Percentiles rank a stretch among this genome's conserved stretches.
These are phyloP conservation scores for Diabrotica balteata DNA, from an alignment of 2,888 invertebrate species.

Conservation along the genomic window DNA sequence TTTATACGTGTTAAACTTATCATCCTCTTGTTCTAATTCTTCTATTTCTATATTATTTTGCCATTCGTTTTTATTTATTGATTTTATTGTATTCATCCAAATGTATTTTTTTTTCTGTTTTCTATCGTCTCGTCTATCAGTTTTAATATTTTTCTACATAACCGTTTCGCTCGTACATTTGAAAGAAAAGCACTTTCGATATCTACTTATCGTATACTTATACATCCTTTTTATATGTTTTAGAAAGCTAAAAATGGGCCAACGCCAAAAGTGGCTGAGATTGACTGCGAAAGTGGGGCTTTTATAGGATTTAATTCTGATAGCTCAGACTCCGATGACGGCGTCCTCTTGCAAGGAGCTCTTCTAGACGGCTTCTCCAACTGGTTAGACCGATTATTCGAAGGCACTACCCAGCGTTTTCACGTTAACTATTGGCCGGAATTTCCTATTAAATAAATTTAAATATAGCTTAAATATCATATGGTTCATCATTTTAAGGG, in stretches of 20 bases:
- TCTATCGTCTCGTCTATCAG: too few relatives aligned
- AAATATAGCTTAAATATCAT: slow-evolving; percentile 17
- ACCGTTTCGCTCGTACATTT: too few relatives aligned
- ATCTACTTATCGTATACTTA: neutral
- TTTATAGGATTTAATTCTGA: slow-evolving; percentile 82
- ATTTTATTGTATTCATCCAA: too few relatives aligned
- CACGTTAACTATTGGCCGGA: slow-evolving; percentile 99
- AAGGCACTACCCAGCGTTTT: slow-evolving; percentile 94
- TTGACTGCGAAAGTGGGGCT: slow-evolving; percentile 80
- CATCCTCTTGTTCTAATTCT: too few relatives aligned
- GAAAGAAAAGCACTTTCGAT: too few relatives aligned
- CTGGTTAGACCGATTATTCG: slow-evolving; percentile 97
- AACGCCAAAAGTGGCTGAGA: slow-evolving; percentile 5
- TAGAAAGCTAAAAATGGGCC: slow-evolving; percentile 14
- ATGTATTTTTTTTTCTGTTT: too few relatives aligned
- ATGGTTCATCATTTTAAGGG: slow-evolving; percentile 18
- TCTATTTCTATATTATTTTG: too few relatives aligned
- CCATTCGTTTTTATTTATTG: too few relatives aligned
- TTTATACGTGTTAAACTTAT: too few relatives aligned
- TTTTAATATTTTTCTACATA: too few relatives aligned
- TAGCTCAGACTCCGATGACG: slow-evolving; percentile 68
- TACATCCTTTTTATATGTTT: neutral
- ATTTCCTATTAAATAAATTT: slow-evolving; percentile 78
- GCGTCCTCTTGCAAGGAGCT: slow-evolving; percentile 61
- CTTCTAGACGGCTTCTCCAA: slow-evolving; percentile 90